Base-by-base conservation (phyloP, 2,113 vertebrate species). In the Megaceryle maxima region DNA sequence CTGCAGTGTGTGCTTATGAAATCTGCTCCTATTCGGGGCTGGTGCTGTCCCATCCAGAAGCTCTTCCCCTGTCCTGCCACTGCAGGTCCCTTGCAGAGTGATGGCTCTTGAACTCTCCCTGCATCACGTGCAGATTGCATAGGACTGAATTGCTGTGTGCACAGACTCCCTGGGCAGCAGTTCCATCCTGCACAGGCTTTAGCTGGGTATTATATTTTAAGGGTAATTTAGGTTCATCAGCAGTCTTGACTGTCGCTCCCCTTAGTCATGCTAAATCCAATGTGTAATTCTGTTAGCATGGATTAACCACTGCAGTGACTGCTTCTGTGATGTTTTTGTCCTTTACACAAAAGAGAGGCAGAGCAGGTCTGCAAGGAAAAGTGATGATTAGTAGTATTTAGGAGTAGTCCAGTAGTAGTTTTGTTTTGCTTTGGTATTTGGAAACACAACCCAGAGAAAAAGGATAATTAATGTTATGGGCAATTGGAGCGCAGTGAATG, bases 101-200 rank as follows among this genome's bases (percentile, higher is more conserved):
- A 10, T n/a, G 25, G 46, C 48, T 59, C 41, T 59, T 2, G 16
- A 63, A 37, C 5, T 41, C 11, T 76, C 7, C 12, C 28, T 31
- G 5, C 25, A 12, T 24, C 13, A 7, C 0, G 0, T 0, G 1
- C 37, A 25, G 33, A 6, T 48, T 46, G 15, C n/a, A 15, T 8
- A 44, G 57, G 25, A 22, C 48, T 24, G 22, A 13, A 10, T 35
- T 25, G 31, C 29, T 2, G 13, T 22, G 48, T 37, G 16, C 5
- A 6, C n/a, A 29, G 4, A 5, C 16, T 33, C n/a, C 17, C 21
- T 39, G n/a, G 10, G 16, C 46, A 28, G 46, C 19, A 35, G 17
- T 13, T 76, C 22, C 1, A 0, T 37, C 57, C 35, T 69, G 35
- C 44, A 11, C 26, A 60, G 81, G 17, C 57, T 78, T 87, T 85